A percentile compares a stretch with the other conserved stretches of the same genome.
Conservation (phyloP, 1,140 invertebrate species). For the Drosophila tropicalis region DNA sequence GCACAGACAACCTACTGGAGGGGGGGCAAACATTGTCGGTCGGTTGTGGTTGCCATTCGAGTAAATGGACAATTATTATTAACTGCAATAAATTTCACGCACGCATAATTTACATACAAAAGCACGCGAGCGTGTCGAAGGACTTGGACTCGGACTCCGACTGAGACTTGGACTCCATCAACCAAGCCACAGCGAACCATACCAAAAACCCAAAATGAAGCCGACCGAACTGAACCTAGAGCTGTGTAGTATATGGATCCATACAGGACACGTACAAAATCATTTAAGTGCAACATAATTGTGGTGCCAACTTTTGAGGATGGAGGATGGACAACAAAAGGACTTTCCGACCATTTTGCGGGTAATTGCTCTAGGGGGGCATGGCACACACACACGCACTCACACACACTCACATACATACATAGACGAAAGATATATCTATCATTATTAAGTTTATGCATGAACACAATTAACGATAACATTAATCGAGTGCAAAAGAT, state of each 20-base stretch:
- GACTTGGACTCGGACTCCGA: slow-evolving; percentile 4
- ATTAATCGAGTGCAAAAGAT: slow-evolving; percentile 1
- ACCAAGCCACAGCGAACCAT: background rate
- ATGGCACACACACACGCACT: background rate
- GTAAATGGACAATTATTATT: slow-evolving; percentile 81
- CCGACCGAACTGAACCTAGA: background rate
- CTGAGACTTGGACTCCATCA: slow-evolving; percentile 3
- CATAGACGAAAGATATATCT: slow-evolving; percentile 1
- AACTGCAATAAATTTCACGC: slow-evolving; percentile 82
- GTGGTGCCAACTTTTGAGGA: slow-evolving; percentile 48
- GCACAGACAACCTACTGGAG: slow-evolving; percentile 1
- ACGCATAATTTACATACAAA: slow-evolving; percentile 77
- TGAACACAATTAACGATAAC: slow-evolving; percentile 8
- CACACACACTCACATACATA: no score
- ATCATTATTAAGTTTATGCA: slow-evolving; percentile 13
- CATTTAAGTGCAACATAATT: slow-evolving; percentile 81
- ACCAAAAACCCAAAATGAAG: background rate
- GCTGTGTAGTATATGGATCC: slow-evolving; percentile 19
- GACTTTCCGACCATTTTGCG: slow-evolving; percentile 11
- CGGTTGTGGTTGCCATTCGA: slow-evolving; percentile 59
- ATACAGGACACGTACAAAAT: slow-evolving; percentile 70
- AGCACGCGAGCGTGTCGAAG: slow-evolving; percentile 60
- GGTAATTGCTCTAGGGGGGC: slow-evolving; percentile 13
- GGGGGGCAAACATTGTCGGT: slow-evolving; percentile 24
- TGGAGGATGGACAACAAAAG: background rate